A percentile compares a stretch with the other conserved stretches of the same genome.
phyloP scores from a whole-genome alignment of 35 echinoderm and acorn worm species.

The Ptychodera flava region DNA sequence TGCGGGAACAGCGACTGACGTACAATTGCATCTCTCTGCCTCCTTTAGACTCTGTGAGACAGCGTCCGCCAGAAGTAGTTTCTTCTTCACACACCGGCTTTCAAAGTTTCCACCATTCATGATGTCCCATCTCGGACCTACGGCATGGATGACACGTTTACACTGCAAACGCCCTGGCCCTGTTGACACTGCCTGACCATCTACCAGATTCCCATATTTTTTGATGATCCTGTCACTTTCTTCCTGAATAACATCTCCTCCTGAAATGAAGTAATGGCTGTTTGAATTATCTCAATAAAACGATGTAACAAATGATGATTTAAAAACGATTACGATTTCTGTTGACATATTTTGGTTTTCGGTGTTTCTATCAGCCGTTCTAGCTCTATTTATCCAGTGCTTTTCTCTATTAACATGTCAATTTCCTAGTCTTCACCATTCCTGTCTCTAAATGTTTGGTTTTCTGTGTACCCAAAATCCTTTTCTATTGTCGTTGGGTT shows the following conservation, averaged over 20 bases:
- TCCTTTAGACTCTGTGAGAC: background rate
- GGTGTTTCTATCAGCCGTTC: too few species aligned
- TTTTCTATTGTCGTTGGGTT: too few species aligned
- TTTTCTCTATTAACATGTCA: too few species aligned
- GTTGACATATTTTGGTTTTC: too few species aligned
- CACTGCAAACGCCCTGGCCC: conserved; percentile 27
- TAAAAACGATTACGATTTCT: too few species aligned
- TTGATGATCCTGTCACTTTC: conserved; percentile 27
- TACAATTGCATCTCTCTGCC: conserved; percentile 2
- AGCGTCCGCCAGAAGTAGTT: background rate
- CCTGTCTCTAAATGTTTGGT: too few species aligned
- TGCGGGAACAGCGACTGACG: conserved; percentile 26
- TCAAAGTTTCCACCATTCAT: background rate
- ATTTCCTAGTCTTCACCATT: too few species aligned
- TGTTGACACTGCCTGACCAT: conserved; percentile 24
- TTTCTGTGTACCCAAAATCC: too few species aligned
- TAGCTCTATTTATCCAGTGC: too few species aligned
- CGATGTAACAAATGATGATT: too few species aligned
- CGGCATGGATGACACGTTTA: conserved; percentile 35
- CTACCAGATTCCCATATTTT: background rate
- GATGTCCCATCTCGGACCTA: conserved; percentile 21
- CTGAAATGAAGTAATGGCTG: conserved; percentile 17
- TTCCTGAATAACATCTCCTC: conserved; percentile 28
- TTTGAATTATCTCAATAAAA: too few species aligned
- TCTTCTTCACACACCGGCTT: too few species aligned